phyloP scores from a whole-genome alignment of 2,888 invertebrate species.

The Pammene aurita region DNA sequence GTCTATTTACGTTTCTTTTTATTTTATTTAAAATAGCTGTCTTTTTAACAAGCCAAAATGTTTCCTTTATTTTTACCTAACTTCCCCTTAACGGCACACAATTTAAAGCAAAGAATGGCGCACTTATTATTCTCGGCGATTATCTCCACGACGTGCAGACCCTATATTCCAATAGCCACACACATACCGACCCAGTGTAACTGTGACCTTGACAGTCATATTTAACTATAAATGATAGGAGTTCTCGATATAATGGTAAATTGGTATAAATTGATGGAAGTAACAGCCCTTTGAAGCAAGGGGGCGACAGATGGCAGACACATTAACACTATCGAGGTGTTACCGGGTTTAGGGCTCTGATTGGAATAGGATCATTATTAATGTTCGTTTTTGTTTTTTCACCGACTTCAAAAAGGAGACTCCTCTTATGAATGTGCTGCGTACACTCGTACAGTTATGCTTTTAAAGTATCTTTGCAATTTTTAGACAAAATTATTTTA shows the following conservation, averaged over 20 bases:
- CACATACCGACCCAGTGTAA: neutral
- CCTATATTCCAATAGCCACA: neutral
- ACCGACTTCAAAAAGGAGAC: neutral
- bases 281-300: neutral
- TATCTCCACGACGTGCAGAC: slow-evolving; percentile 16
- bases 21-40: too few relatives aligned
- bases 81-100: slow-evolving; percentile 21
- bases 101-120: slow-evolving; percentile 38
- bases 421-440: too few relatives aligned
- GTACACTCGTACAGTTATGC: too few relatives aligned
- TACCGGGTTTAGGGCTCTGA: slow-evolving; percentile 11
- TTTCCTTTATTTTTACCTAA: neutral
- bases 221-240: neutral
- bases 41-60: too few relatives aligned
- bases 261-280: neutral
- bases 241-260: neutral
- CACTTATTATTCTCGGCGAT: slow-evolving; percentile 34
- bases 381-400: neutral
- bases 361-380: slow-evolving; percentile 11
- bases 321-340: slow-evolving; percentile 31
- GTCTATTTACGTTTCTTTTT: too few relatives aligned
- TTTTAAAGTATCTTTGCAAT: too few relatives aligned
- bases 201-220: neutral
- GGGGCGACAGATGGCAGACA: slow-evolving; percentile 30
- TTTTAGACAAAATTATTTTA: too few relatives aligned